These are phyloP conservation scores for Drosophila subquinaria DNA, from an alignment of 2,888 invertebrate genomes.

Conservation along the genomic window DNA sequence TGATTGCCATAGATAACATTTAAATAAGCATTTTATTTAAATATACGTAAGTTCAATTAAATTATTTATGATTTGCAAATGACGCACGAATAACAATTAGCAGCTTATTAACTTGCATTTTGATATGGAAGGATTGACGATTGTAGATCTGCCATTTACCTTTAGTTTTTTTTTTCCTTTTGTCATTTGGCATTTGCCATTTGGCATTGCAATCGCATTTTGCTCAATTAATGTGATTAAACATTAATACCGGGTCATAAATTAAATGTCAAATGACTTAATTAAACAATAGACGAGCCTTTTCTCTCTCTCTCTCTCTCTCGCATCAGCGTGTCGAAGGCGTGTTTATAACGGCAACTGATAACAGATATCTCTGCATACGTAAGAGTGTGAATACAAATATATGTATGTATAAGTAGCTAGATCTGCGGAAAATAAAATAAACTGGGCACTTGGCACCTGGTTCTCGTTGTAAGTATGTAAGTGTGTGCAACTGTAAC, in stretches of 20 bases:
- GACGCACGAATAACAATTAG: slow-evolving; percentile 37
- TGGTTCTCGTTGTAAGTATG: background rate
- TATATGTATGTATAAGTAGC: background rate
- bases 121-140: slow-evolving; percentile 8
- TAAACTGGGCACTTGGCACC: background rate
- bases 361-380: slow-evolving; percentile 27
- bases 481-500: slow-evolving; percentile 5
- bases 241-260: slow-evolving; percentile 45
- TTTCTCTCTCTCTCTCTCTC: slow-evolving; percentile 6
- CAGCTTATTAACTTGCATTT: slow-evolving; percentile 24
- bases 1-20: slow-evolving; percentile 12
- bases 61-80: slow-evolving; percentile 20
- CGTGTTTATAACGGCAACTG: slow-evolving; percentile 14
- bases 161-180: slow-evolving; percentile 3
- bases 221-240: slow-evolving; percentile 40
- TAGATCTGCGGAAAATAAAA: background rate
- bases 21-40: slow-evolving; percentile 1
- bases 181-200: slow-evolving; percentile 3
- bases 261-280: slow-evolving; percentile 66
- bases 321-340: background rate
- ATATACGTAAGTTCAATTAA: slow-evolving; percentile 5
- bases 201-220: slow-evolving; percentile 27
- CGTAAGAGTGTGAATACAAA: background rate
- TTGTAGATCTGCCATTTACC: slow-evolving; percentile 8
- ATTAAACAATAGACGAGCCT: slow-evolving; percentile 58